Evolutionary conservation across 2,113 vertebrate species (phyloP).

Genomic region (Spea multiplicata): DNA sequence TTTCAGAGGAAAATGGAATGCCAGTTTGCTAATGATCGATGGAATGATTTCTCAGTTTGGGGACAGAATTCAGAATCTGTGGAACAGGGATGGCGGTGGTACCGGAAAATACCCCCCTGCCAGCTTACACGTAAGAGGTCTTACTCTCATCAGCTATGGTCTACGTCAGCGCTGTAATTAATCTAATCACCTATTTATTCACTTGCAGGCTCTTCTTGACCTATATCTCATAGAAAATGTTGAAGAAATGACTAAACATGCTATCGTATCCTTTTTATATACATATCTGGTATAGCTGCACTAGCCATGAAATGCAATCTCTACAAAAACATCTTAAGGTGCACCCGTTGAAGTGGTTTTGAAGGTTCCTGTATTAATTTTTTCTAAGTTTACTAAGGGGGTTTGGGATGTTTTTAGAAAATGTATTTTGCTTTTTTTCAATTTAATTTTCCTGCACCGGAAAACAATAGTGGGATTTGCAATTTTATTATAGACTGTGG

Average conservation of each 20-base stretch:
- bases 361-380: too few species aligned
- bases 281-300: too few species aligned
- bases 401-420: too few species aligned
- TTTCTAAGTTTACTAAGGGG: too few species aligned
- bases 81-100: conserved; percentile 87
- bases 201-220: conserved; percentile 83
- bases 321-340: too few species aligned
- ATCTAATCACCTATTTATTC: not conserved
- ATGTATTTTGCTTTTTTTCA: too few species aligned
- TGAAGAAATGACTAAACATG: conserved; percentile 82
- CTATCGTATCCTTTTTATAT: conserved; percentile 87
- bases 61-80: conserved; percentile 73
- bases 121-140: conserved; percentile 80
- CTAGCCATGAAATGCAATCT: too few species aligned
- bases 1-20: conserved; percentile 84
- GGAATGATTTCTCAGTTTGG: conserved; percentile 84
- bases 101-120: conserved; percentile 90
- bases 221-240: conserved; percentile 84
- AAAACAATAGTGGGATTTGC: too few species aligned
- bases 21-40: conserved; percentile 91
- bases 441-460: too few species aligned
- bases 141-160: not conserved
- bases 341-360: too few species aligned
- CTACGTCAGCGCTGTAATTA: not conserved
- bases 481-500: too few species aligned